phyloP scores from a whole-genome alignment of 2,113 vertebrate species.

The Callipepla californica region DNA sequence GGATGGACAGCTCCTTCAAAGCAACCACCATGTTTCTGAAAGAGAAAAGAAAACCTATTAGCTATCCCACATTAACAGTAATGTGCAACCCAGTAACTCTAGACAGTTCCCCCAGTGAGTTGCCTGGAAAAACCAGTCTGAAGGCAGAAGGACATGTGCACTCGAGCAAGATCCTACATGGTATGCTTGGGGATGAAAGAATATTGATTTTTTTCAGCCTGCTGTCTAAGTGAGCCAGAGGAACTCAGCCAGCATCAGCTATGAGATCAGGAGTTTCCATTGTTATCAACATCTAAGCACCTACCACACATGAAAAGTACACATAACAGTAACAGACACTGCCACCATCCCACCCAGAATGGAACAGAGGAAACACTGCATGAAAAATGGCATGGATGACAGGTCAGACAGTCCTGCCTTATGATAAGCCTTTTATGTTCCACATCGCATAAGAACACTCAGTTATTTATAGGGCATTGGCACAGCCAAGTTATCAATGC shows the following conservation, averaged over 20 bases:
- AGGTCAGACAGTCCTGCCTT: not conserved
- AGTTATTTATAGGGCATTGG: fast-evolving
- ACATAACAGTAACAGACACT: not conserved
- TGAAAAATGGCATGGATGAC: not conserved
- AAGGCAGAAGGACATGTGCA: not conserved
- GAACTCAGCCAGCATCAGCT: not conserved
- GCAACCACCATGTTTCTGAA: conserved; percentile 98
- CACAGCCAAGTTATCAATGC: fast-evolving
- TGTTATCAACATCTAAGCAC: not conserved
- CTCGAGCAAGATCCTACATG: not conserved
- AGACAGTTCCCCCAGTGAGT: not conserved
- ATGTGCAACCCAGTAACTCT: not conserved
- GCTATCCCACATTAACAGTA: fast-evolving
- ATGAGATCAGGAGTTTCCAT: not conserved
- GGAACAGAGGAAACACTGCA: not conserved
- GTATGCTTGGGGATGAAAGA: not conserved
- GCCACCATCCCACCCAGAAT: not conserved
- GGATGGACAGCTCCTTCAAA: conserved; percentile 95
- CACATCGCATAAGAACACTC: not conserved
- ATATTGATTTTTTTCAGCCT: not conserved
- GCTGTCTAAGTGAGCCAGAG: not conserved
- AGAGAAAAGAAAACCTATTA: not conserved
- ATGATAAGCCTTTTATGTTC: not conserved
- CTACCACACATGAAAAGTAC: fast-evolving
- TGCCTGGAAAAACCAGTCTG: not conserved